Base-by-base conservation (phyloP, 2,797 vertebrate species). In the Chaenodraco wilsoni region DNA sequence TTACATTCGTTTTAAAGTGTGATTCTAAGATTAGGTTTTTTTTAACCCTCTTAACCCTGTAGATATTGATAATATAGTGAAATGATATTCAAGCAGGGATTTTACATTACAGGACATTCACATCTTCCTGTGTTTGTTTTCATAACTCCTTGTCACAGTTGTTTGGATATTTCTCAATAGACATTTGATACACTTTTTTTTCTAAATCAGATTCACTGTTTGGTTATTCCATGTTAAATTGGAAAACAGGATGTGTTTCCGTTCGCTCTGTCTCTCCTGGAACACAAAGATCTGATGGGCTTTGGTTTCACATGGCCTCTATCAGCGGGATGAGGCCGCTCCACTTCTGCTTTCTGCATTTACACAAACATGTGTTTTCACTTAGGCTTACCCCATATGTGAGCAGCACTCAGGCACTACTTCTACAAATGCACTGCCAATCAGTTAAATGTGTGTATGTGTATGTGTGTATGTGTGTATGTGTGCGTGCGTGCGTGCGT, bases 291-390 rank as follows among this genome's bases (percentile, higher is more conserved):
- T 83, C 72, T 57, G 82, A 83, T 82, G 23, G 27, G 69, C 69
- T 84, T 76, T 41, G 65, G 84, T 80, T 88, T 84, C 85, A 72
- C 69, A 61, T 70, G 72, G 73, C 66, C 60, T 41, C 67, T 62
- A 56, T 78, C 75, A 77, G 82, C 48, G 45, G 43, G 57, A 73
- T 14, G 17, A 69, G 60, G 37, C 72, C 9, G 33, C 72, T 79
- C 72, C 1, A 21, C 74, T 76, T 88, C 86, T 86, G 81, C 78
- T 89, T 82, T 84, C 80, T 88, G 81, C 85, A 84, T 91, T 87
- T 72, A 72, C 76, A 67, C 81, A 86, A 48, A 89, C 93, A 94
- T 93, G 88, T 94, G 94, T 90, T 94, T 93, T 86, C 86, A 92
- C 83, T 95, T 92, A 93, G 68, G 59, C 60, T 75, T 57, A 58